These are phyloP conservation scores for Myotis pilosus DNA, from an alignment of 2,797 vertebrate genomes.

Conservation along the genomic window DNA sequence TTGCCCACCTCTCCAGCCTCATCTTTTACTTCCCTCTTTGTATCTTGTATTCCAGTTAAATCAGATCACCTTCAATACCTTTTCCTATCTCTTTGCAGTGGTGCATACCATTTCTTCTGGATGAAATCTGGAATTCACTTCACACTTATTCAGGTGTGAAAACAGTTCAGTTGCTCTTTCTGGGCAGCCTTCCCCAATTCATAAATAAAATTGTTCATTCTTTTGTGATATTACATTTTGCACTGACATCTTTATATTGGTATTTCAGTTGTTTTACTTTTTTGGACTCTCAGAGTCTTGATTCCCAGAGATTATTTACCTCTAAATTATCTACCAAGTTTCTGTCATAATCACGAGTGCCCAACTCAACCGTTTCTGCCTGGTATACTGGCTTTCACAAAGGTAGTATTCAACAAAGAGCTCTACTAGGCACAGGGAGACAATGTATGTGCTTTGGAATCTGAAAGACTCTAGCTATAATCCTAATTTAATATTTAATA, in stretches of 20 bases:
- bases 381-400: background rate
- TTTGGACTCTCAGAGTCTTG: background rate
- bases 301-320: background rate
- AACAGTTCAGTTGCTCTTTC: slow-evolving; percentile 12
- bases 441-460: background rate
- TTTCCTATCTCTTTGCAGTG: background rate
- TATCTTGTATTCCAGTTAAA: background rate
- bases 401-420: background rate
- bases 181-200: background rate
- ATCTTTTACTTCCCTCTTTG: background rate
- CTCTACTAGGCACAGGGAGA: background rate
- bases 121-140: background rate
- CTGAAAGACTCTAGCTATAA: background rate
- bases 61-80: background rate
- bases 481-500: background rate
- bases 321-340: background rate
- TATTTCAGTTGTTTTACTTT: slow-evolving; percentile 19
- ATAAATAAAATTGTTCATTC: slow-evolving; percentile 27
- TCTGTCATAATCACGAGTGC: background rate
- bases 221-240: background rate
- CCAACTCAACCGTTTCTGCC: background rate
- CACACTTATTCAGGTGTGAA: background rate
- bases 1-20: background rate
- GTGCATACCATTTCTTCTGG: background rate
- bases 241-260: slow-evolving; percentile 7